phyloP scores from a whole-genome alignment of 2,888 invertebrate genomes.

The Leptopilina syphax region DNA sequence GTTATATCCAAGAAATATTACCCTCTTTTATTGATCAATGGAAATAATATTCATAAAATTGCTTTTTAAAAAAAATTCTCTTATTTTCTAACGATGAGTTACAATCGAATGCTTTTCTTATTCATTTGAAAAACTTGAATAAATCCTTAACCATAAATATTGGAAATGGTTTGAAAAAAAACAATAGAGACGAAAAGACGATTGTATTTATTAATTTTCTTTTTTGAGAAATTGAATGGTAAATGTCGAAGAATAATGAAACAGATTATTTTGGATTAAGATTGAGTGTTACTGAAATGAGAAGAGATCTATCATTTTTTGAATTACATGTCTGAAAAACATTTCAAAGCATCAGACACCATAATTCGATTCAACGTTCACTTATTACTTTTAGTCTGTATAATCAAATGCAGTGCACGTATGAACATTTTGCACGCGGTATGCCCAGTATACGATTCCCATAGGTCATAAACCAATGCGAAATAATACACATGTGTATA shows the following conservation, averaged over 20 bases:
- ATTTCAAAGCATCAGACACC: constrained; percentile 4
- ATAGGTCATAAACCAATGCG: constrained; percentile 42
- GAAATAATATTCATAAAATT: background rate
- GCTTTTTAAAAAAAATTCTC: background rate
- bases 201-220: background rate
- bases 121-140: background rate
- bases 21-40: too few relatives aligned
- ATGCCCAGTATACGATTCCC: constrained; percentile 43
- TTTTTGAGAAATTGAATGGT: background rate
- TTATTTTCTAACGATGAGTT: too few relatives aligned
- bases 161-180: background rate
- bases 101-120: too few relatives aligned
- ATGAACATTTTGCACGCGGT: constrained; percentile 5
- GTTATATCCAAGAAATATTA: too few relatives aligned
- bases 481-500: constrained; percentile 52
- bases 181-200: background rate
- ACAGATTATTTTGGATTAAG: background rate
- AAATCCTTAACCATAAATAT: background rate
- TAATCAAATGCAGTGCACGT: constrained; percentile 25
- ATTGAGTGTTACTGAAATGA: constrained; percentile 17
- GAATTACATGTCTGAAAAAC: constrained; percentile 14
- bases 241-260: background rate
- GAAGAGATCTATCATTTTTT: constrained; percentile 21
- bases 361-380: constrained; percentile 18
- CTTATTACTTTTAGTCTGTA: constrained; percentile 9